phyloP scores from a whole-genome alignment of 2,113 vertebrate species.

The Madoqua kirkii region DNA sequence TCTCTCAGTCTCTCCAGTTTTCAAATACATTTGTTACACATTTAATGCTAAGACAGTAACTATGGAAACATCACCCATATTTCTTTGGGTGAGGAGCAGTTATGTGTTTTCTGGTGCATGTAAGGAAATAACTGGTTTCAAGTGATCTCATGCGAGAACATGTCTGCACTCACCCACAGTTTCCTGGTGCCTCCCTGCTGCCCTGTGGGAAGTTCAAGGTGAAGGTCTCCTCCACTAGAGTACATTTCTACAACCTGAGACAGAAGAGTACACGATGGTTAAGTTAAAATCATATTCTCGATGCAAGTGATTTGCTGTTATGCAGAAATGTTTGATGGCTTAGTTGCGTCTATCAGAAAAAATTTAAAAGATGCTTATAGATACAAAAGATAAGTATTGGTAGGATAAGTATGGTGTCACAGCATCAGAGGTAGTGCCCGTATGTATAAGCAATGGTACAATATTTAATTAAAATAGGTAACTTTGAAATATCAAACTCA shows the following conservation, averaged over 20 bases:
- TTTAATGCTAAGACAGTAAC: neutral
- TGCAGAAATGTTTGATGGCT: neutral
- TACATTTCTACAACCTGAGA: slow-evolving; percentile 98
- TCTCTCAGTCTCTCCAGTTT: neutral
- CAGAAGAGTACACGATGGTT: neutral
- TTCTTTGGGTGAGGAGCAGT: neutral
- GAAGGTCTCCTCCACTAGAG: slow-evolving; percentile 97
- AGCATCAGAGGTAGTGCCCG: neutral
- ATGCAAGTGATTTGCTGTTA: neutral
- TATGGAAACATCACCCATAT: neutral
- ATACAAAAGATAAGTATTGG: neutral
- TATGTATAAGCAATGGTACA: neutral
- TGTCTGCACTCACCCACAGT: slow-evolving; percentile 88
- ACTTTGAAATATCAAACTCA: slow-evolving; percentile 28
- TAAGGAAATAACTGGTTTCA: neutral
- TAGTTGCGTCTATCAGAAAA: neutral
- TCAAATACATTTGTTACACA: neutral
- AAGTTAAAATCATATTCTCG: neutral
- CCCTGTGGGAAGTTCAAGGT: slow-evolving; percentile 97
- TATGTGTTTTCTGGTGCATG: neutral
- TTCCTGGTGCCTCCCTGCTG: slow-evolving; percentile 95
- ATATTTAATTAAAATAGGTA: neutral
- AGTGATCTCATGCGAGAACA: neutral
- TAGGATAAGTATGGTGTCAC: neutral
- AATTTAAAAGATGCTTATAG: neutral